Conservation (phyloP, 2,888 invertebrate species). For the Amblyjoppa fuscipennis region DNA sequence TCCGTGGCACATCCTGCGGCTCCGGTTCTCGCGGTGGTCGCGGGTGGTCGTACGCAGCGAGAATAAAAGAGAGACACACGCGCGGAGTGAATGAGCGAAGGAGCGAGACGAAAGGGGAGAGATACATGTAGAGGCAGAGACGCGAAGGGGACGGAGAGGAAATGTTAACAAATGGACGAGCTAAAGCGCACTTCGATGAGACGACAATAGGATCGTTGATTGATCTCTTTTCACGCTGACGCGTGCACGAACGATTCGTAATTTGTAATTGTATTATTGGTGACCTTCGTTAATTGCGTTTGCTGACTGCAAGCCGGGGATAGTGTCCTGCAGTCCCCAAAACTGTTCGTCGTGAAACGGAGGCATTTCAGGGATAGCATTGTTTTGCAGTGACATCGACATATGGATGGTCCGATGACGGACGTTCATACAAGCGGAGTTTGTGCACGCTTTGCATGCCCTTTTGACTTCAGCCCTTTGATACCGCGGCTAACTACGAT, state of each 20-base stretch:
- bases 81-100: constrained; percentile 17
- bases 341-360: not conserved
- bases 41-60: constrained; percentile 14
- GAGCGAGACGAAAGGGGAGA: constrained; percentile 20
- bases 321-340: constrained; percentile 20
- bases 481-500: not conserved
- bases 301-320: constrained; percentile 54
- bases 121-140: constrained; percentile 6
- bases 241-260: constrained; percentile 75
- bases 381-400: not conserved
- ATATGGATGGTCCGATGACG: too few species aligned
- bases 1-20: constrained; percentile 38
- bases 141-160: constrained; percentile 21
- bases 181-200: constrained; percentile 57
- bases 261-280: constrained; percentile 78
- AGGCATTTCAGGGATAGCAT: constrained; percentile 15
- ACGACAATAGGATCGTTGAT: constrained; percentile 79
- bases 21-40: constrained; percentile 16
- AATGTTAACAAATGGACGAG: constrained; percentile 17
- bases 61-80: constrained; percentile 50
- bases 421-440: too few species aligned
- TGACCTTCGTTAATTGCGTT: constrained; percentile 67
- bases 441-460: too few species aligned
- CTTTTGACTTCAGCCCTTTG: not conserved
- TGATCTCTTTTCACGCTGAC: constrained; percentile 79